phyloP scores from a whole-genome alignment of 2,113 vertebrate genomes.

The Salvator merianae region DNA sequence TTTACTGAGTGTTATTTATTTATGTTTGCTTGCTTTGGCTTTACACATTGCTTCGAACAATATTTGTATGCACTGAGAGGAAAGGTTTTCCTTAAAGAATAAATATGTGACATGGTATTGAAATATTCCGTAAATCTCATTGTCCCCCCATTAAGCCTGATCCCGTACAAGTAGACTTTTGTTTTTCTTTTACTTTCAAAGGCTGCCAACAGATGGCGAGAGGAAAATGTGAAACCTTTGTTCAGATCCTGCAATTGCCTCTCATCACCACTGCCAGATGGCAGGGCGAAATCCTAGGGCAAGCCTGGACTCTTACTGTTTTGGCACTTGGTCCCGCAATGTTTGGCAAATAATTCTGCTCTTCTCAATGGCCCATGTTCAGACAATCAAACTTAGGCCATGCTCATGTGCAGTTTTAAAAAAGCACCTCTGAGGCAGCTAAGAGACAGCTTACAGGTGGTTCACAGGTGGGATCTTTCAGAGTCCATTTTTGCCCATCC shows the following conservation, averaged over 20 bases:
- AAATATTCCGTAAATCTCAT: not conserved
- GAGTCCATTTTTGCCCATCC: no score
- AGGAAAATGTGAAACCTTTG: no score
- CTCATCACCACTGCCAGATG: no score
- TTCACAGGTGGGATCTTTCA: no score
- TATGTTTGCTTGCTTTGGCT: conserved; percentile 69
- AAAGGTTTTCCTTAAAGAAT: conserved; percentile 66
- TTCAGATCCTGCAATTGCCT: no score
- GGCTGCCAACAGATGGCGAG: no score
- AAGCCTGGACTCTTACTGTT: no score
- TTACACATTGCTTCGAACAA: conserved; percentile 71
- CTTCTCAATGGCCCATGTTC: not conserved
- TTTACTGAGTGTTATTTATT: conserved; percentile 56
- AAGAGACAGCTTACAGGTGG: no score
- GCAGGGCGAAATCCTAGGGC: no score
- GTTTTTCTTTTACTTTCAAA: not conserved
- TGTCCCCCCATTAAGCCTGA: not conserved
- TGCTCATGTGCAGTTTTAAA: no score
- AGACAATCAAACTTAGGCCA: not conserved
- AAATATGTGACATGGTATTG: conserved; percentile 1
- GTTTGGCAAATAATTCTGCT: not conserved
- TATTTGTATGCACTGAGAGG: conserved; percentile 76
- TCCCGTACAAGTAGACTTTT: not conserved
- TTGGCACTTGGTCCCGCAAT: no score
- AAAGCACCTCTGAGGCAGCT: no score